These are phyloP conservation scores for Hypselothyrea guttata DNA, from an alignment of 2,888 invertebrate genomes.

Conservation along the genomic window DNA sequence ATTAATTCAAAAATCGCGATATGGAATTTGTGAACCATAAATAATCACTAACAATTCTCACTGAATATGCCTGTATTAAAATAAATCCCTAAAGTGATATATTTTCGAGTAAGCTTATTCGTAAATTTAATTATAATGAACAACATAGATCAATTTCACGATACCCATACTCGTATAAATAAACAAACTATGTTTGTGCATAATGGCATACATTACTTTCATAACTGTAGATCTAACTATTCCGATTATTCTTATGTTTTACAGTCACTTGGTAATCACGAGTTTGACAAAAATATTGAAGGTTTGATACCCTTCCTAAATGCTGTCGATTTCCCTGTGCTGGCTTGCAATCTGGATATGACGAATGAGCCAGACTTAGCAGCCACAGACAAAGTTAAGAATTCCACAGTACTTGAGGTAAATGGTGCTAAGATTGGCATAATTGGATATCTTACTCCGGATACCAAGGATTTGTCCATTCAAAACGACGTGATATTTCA, in stretches of 20 bases:
- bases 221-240: background rate
- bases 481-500: slow-evolving; percentile 84
- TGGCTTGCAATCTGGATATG: slow-evolving; percentile 90
- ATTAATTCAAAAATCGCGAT: too few species aligned
- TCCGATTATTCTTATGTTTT: background rate
- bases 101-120: too few species aligned
- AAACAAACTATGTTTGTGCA: too few species aligned
- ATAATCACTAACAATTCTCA: too few species aligned
- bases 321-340: slow-evolving; percentile 87
- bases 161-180: too few species aligned
- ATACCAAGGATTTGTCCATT: slow-evolving; percentile 84
- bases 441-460: slow-evolving; percentile 93
- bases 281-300: slow-evolving; percentile 91
- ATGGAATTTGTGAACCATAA: too few species aligned
- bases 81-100: too few species aligned
- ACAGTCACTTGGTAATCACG: slow-evolving; percentile 95
- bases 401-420: slow-evolving; percentile 86
- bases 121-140: too few species aligned
- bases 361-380: slow-evolving; percentile 85
- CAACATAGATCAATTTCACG: too few species aligned
- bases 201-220: background rate
- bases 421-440: slow-evolving; percentile 89
- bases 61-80: too few species aligned
- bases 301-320: slow-evolving; percentile 90
- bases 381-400: slow-evolving; percentile 82